Conservation (phyloP, 1,140 invertebrate genomes). For the Harpegnathos saltator region DNA sequence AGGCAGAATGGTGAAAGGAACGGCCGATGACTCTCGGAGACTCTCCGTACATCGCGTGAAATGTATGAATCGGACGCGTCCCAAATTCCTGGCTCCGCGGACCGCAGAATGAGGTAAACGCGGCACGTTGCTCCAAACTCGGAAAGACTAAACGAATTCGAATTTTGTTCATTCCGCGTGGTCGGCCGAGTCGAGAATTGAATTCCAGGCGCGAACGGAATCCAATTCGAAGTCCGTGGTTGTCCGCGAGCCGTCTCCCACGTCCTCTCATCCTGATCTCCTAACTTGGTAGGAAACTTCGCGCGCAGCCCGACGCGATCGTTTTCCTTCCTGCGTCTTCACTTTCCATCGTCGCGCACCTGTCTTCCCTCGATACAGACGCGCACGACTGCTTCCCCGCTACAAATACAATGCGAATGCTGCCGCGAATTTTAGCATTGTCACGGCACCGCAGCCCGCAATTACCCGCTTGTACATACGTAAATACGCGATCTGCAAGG, state of each 20-base stretch:
- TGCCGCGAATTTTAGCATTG: not conserved
- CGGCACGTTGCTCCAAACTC: conserved; percentile 62
- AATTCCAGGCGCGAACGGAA: conserved; percentile 76
- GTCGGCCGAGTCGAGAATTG: conserved; percentile 69
- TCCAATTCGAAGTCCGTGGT: conserved; percentile 74
- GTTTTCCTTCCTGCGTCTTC: not conserved
- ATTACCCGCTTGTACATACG: not conserved
- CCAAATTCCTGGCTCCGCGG: conserved; percentile 24
- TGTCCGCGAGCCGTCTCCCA: conserved; percentile 34
- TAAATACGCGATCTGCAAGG: not conserved
- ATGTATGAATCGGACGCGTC: conserved; percentile 19
- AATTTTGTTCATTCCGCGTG: conserved; percentile 63
- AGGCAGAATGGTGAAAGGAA: conserved; percentile 1
- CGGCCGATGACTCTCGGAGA: not conserved
- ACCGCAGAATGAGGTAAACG: conserved; percentile 56
- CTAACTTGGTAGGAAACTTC: conserved; percentile 37
- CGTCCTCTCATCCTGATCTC: conserved; percentile 44
- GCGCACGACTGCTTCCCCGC: not conserved
- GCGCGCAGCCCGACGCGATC: not conserved
- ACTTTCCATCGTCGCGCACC: not conserved
- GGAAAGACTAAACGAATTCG: conserved; percentile 58
- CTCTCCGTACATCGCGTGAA: conserved; percentile 5
- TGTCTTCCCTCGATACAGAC: not conserved
- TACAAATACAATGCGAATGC: not conserved
- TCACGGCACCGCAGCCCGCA: not conserved